Conservation (phyloP, 2,113 vertebrate species). For the Silurus asotus region DNA sequence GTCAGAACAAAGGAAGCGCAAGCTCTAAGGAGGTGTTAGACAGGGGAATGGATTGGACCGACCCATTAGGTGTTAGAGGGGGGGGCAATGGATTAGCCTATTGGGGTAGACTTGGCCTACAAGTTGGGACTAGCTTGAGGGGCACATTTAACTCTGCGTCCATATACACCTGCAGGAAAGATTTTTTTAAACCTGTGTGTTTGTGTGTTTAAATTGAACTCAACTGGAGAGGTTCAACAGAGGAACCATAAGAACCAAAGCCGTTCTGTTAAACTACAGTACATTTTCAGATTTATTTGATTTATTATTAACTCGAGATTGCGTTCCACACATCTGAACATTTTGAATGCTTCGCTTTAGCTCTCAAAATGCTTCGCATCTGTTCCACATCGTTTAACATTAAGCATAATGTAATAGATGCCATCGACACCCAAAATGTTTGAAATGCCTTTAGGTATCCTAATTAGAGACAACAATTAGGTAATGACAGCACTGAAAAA, state of each 20-base stretch:
- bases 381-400: neutral
- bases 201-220: slow-evolving; percentile 12
- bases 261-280: slow-evolving; percentile 38
- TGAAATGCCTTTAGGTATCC: neutral
- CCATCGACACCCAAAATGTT: slow-evolving; percentile 21
- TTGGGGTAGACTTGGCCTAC: slow-evolving; percentile 74
- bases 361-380: slow-evolving; percentile 8
- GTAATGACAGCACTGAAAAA: slow-evolving; percentile 62
- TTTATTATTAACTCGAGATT: slow-evolving; percentile 41
- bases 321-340: slow-evolving; percentile 30
- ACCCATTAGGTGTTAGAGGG: slow-evolving; percentile 69
- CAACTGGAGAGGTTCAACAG: slow-evolving; percentile 8
- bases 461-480: slow-evolving; percentile 43
- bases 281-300: slow-evolving; percentile 32
- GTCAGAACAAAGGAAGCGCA: slow-evolving; percentile 80
- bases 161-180: slow-evolving; percentile 36
- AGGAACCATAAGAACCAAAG: slow-evolving; percentile 28
- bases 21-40: slow-evolving; percentile 82
- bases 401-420: slow-evolving; percentile 11
- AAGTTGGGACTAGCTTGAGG: slow-evolving; percentile 73
- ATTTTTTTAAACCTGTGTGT: neutral
- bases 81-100: slow-evolving; percentile 63
- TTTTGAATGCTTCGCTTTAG: slow-evolving; percentile 34
- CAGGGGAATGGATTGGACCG: slow-evolving; percentile 79
- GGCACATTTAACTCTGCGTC: slow-evolving; percentile 37